phyloP scores from a whole-genome alignment of 2,888 invertebrate species.

The Pollenia amentaria region DNA sequence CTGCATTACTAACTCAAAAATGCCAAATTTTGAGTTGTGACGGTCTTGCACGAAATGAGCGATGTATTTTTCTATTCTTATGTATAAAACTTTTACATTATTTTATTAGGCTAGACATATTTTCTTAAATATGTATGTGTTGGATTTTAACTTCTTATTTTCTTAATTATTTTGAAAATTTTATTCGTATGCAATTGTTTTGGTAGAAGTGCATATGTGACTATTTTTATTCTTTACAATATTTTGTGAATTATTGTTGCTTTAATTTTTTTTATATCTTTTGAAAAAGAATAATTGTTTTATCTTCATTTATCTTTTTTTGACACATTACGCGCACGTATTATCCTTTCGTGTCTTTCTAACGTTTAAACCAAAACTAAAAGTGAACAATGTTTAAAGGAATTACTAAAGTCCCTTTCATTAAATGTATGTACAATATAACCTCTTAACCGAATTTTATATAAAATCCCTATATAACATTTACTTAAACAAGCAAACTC shows the following conservation, averaged over 20 bases:
- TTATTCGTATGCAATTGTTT: neutral
- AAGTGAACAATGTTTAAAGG: conserved; percentile 67
- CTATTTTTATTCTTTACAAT: neutral
- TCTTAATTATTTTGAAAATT: conserved; percentile 2
- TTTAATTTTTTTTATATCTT: conserved; percentile 31
- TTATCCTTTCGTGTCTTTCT: conserved; percentile 83
- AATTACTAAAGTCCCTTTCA: conserved; percentile 70
- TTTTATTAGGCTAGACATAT: neutral
- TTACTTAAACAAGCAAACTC: conserved; percentile 26
- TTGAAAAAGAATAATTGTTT: conserved; percentile 42
- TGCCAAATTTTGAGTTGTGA: too few relatives aligned
- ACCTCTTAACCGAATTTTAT: conserved; percentile 72
- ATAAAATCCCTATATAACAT: conserved; percentile 50
- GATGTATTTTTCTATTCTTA: neutral
- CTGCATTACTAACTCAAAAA: too few relatives aligned
- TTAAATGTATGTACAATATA: conserved; percentile 55
- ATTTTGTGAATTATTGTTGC: neutral
- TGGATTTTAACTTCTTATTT: neutral
- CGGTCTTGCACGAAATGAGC: too few relatives aligned
- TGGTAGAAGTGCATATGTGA: too few relatives aligned
- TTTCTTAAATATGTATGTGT: conserved; percentile 17
- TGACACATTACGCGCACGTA: conserved; percentile 80
- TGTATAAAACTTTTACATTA: neutral
- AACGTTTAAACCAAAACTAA: conserved; percentile 84
- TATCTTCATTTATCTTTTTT: conserved; percentile 50